phyloP scores from a whole-genome alignment of 2,888 invertebrate species.

The Belgica antarctica region DNA sequence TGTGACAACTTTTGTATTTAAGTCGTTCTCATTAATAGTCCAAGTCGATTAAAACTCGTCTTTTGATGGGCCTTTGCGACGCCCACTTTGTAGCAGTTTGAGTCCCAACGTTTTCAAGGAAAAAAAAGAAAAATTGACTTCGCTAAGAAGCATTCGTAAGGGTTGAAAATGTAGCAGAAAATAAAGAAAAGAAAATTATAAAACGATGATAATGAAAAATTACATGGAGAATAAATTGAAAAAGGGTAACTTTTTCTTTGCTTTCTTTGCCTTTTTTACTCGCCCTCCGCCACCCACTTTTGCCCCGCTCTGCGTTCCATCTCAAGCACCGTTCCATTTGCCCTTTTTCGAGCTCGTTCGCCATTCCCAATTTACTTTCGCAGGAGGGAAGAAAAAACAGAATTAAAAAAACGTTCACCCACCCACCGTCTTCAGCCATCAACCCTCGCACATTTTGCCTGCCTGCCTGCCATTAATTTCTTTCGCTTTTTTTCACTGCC shows the following conservation, averaged over 20 bases:
- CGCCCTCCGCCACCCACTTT: neutral
- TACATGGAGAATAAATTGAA: constrained; percentile 26
- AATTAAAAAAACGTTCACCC: neutral
- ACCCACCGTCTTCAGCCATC: constrained; percentile 24
- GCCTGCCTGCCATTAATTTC: constrained; percentile 28
- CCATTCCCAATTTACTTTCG: neutral
- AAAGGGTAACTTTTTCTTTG: constrained; percentile 15
- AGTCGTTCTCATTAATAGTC: constrained; percentile 25
- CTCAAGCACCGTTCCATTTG: constrained; percentile 3
- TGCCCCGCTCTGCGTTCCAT: neutral
- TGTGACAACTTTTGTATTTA: no score
- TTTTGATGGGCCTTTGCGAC: neutral
- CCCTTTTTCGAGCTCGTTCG: neutral
- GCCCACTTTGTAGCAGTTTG: neutral
- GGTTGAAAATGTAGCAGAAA: constrained; percentile 12
- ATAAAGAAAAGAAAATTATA: constrained; percentile 18
- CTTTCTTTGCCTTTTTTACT: neutral
- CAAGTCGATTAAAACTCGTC: constrained; percentile 26
- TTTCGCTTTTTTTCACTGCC: constrained; percentile 27
- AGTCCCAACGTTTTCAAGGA: neutral
- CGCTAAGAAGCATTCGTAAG: constrained; percentile 20
- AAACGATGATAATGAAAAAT: constrained; percentile 29
- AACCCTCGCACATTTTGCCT: constrained; percentile 28
- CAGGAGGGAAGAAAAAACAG: no score
- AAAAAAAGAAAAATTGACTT: neutral